phyloP scores from a whole-genome alignment of 1,140 invertebrate genomes.

The Drosophila carrolli region DNA sequence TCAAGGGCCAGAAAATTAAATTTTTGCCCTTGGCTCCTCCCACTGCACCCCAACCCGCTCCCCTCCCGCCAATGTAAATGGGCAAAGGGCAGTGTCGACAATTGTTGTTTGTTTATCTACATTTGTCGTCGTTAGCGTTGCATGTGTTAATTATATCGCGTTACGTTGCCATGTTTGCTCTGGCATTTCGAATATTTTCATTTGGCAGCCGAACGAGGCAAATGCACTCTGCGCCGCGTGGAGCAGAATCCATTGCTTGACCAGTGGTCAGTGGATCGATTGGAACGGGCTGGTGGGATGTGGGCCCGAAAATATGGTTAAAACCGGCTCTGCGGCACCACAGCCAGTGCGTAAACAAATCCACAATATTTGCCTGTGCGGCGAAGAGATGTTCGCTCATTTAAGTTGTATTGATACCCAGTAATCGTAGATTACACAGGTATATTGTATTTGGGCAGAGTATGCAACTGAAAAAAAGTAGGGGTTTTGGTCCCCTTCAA shows the following conservation, averaged over 20 bases:
- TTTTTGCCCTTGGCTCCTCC: slow-evolving; percentile 33
- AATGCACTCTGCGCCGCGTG: slow-evolving; percentile 31
- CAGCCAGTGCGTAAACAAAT: slow-evolving; percentile 62
- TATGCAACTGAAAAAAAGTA: too few relatives aligned
- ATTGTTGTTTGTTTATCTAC: slow-evolving; percentile 48
- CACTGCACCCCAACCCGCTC: not conserved
- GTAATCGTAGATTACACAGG: not conserved
- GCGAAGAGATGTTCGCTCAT: slow-evolving; percentile 43
- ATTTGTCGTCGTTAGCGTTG: slow-evolving; percentile 30
- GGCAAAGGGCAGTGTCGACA: slow-evolving; percentile 60
- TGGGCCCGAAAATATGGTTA: slow-evolving; percentile 28
- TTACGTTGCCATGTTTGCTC: slow-evolving; percentile 42
- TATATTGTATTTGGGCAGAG: not conserved
- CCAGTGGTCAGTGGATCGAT: slow-evolving; percentile 47
- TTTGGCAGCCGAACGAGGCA: slow-evolving; percentile 25
- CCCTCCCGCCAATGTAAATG: slow-evolving; percentile 49
- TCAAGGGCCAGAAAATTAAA: slow-evolving; percentile 30
- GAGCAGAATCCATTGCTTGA: slow-evolving; percentile 37
- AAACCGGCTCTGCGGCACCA: slow-evolving; percentile 58
- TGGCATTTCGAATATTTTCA: slow-evolving; percentile 41
- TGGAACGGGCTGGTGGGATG: slow-evolving; percentile 6
- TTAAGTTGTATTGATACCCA: slow-evolving; percentile 15
- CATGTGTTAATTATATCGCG: slow-evolving; percentile 54
- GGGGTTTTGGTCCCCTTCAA: too few relatives aligned
- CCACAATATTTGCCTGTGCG: slow-evolving; percentile 51